Base-by-base conservation (phyloP, 1,140 invertebrate genomes). In the Aphaenogaster floridana region DNA sequence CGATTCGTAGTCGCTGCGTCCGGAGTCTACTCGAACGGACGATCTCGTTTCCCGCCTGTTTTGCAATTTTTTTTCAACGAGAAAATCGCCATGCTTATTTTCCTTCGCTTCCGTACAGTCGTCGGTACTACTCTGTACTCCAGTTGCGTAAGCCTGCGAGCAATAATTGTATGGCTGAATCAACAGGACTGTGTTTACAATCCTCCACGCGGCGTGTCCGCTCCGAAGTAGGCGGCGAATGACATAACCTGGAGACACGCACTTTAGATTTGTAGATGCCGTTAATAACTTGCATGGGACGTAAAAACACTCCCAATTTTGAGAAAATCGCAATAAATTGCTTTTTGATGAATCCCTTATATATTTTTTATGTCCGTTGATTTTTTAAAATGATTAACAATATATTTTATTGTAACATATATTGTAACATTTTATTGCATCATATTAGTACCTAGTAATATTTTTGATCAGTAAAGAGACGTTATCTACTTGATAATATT, bases 221-320 rank as follows among this genome's bases (percentile, higher is more conserved):
- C 34, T 42, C 45, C 48, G 34, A 81, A 77, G 59, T 80, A 45
- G 50, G 64, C 21, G 59, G 28, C 74, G 71, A 28, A 48, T 84
- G 61, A 85, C 39, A 85, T 86, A 90, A 90, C 89, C 86, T 86
- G 3, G 3, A 52, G 0, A 45, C 7, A 9, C 13, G 0, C 28
- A 3, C 17, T 39, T 68, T 21, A 21, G 9, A 42, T 21, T 45
- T 11, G 17, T 66, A 68, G 8, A 59, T 11, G n/a, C 54, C 54
- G 0, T 48, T 48, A 48, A 15, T 48, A 48, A 48, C 5, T 28
- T 48, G 8, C n/a, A 21, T 13, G 2, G 39, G 34, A 36, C 13
- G 2, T 17, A 64, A 36, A 63, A 34, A 45, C 6, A 42, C 11
- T 69, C 6, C 6, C 7, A 6, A 28, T 5, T 45, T 48, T 15